phyloP scores from a whole-genome alignment of 1,140 invertebrate species.

The Calliopsis andreniformis region DNA sequence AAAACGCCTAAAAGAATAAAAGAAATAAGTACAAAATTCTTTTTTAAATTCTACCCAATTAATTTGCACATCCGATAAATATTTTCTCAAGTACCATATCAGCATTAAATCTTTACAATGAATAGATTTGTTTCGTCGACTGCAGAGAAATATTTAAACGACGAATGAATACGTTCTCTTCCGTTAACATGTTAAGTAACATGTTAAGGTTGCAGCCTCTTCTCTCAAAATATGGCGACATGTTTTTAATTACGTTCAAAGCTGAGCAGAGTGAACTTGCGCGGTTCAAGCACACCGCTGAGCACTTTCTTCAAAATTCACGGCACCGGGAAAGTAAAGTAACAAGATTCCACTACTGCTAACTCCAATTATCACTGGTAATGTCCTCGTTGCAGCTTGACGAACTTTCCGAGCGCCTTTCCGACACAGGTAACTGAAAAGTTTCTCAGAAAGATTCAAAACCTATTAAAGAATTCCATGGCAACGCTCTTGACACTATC shows the following conservation, averaged over 20 bases:
- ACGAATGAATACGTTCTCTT: too few species aligned
- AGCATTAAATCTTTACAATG: too few species aligned
- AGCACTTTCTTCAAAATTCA: constrained; percentile 11
- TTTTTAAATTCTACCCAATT: too few species aligned
- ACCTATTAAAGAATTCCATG: constrained; percentile 16
- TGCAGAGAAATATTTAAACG: too few species aligned
- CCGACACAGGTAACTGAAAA: constrained; percentile 21
- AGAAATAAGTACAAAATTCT: too few species aligned
- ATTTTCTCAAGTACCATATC: too few species aligned
- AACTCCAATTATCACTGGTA: constrained; percentile 28
- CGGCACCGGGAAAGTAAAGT: not conserved
- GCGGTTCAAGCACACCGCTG: not conserved
- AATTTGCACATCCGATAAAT: too few species aligned
- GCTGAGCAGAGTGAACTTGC: not conserved
- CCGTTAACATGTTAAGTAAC: too few species aligned
- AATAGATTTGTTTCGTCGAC: too few species aligned
- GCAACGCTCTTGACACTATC: constrained; percentile 12
- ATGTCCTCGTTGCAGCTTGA: constrained; percentile 15
- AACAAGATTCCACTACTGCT: constrained; percentile 14
- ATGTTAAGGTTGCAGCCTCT: too few species aligned
- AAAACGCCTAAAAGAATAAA: too few species aligned
- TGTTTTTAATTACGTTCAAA: constrained; percentile 14
- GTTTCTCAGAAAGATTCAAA: constrained; percentile 33
- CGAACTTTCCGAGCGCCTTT: constrained; percentile 15
- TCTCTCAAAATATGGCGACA: not conserved